Conservation (phyloP, 2,888 invertebrate genomes). For the Rhagonycha fulva region DNA sequence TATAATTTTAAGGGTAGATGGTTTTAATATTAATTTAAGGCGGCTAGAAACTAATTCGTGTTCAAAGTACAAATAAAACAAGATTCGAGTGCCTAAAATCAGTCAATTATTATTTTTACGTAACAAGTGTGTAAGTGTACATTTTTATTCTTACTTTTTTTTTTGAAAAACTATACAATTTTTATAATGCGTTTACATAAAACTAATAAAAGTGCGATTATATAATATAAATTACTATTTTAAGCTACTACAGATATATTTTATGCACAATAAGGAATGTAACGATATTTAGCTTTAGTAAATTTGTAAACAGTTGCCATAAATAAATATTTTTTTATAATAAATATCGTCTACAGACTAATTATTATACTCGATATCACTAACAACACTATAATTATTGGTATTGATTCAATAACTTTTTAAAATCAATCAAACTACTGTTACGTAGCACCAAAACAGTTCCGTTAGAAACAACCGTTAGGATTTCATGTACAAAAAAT, state of each 20-base stretch:
- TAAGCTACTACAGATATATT: conserved; percentile 33
- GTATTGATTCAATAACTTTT: background rate
- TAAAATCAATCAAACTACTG: background rate
- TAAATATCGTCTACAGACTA: conserved; percentile 14
- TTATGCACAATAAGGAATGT: conserved; percentile 40
- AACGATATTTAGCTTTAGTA: conserved; percentile 36
- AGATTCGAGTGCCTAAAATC: background rate
- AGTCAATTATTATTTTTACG: background rate
- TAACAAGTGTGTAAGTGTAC: background rate
- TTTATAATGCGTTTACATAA: conserved; percentile 28
- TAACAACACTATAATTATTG: conserved; percentile 15
- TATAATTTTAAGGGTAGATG: background rate
- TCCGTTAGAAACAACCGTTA: background rate
- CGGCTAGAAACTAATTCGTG: background rate
- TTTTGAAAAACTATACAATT: conserved; percentile 15
- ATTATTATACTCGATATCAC: conserved; percentile 24
- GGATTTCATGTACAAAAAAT: background rate
- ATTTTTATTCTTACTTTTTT: background rate
- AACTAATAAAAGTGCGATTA: conserved; percentile 45
- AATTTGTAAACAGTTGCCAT: conserved; percentile 32
- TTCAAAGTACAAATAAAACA: background rate
- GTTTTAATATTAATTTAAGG: background rate
- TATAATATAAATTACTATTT: conserved; percentile 36
- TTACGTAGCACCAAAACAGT: background rate
- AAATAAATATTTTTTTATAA: conserved; percentile 32